These are phyloP conservation scores for Sicus ferrugineus DNA, from an alignment of 2,888 invertebrate species.

Conservation along the genomic window DNA sequence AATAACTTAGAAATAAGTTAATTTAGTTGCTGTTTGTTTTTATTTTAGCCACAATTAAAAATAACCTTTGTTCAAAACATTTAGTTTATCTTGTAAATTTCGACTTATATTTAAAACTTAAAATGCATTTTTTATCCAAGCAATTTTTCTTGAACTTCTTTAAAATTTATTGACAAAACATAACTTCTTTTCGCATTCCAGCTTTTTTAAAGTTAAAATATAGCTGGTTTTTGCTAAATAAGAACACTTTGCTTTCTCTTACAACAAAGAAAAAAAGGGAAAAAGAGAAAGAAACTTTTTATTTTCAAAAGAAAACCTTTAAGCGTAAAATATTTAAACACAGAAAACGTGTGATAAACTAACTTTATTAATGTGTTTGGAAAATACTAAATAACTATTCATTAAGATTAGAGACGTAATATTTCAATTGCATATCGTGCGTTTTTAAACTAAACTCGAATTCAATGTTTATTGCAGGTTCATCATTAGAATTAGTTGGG, in stretches of 20 bases:
- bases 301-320: constrained; percentile 14
- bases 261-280: not conserved
- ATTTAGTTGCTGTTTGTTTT: constrained; percentile 8
- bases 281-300: constrained; percentile 6
- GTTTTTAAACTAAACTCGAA: constrained; percentile 23
- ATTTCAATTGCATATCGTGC: constrained; percentile 11
- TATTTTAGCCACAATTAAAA: too few species aligned
- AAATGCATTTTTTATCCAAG: too few species aligned
- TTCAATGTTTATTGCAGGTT: constrained; percentile 1
- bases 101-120: too few species aligned
- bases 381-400: constrained; percentile 23
- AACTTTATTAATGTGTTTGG: constrained; percentile 22
- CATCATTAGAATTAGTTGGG: constrained; percentile 4
- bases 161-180: too few species aligned
- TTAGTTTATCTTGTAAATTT: too few species aligned
- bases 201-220: too few species aligned
- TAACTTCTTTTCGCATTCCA: too few species aligned
- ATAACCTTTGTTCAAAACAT: too few species aligned
- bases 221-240: not conserved
- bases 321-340: constrained; percentile 32
- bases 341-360: constrained; percentile 24
- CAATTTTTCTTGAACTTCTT: too few species aligned
- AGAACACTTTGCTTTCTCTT: too few species aligned
- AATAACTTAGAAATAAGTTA: constrained; percentile 21
- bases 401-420: not conserved